phyloP scores from a whole-genome alignment of 2,113 vertebrate genomes.

The Collichthys lucidus region DNA sequence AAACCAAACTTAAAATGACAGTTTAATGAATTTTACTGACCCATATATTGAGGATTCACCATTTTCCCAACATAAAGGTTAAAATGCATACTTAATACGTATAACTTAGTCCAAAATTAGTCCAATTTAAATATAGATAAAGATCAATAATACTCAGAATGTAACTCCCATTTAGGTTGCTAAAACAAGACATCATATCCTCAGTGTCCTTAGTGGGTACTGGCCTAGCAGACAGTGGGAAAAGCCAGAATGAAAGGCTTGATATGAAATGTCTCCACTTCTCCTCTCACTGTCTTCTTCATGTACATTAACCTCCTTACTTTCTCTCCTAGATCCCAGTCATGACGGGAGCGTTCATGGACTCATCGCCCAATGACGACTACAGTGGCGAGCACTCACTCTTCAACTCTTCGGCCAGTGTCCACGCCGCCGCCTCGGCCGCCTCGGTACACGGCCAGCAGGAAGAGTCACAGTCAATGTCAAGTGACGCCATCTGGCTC shows the following conservation, averaged over 20 bases:
- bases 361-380: constrained; percentile 96
- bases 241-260: background rate
- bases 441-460: constrained; percentile 84
- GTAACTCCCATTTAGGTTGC: background rate
- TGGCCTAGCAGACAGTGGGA: background rate
- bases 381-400: constrained; percentile 96
- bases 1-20: background rate
- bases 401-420: constrained; percentile 95
- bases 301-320: background rate
- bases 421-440: constrained; percentile 86
- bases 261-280: background rate
- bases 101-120: background rate
- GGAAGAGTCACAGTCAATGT: constrained; percentile 90
- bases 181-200: background rate
- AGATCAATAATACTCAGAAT: background rate
- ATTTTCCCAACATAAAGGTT: background rate
- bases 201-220: background rate
- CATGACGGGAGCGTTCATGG: constrained; percentile 98
- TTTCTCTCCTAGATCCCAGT: constrained; percentile 90
- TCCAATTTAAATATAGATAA: background rate
- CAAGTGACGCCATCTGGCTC: constrained; percentile 94
- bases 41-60: background rate
- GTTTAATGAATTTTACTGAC: background rate
- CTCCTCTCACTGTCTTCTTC: background rate
- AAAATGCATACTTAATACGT: background rate